These are phyloP conservation scores for Palythoa caribaeorum DNA, from an alignment of 92 coral and sea anemone genomes.

Conservation along the genomic window DNA sequence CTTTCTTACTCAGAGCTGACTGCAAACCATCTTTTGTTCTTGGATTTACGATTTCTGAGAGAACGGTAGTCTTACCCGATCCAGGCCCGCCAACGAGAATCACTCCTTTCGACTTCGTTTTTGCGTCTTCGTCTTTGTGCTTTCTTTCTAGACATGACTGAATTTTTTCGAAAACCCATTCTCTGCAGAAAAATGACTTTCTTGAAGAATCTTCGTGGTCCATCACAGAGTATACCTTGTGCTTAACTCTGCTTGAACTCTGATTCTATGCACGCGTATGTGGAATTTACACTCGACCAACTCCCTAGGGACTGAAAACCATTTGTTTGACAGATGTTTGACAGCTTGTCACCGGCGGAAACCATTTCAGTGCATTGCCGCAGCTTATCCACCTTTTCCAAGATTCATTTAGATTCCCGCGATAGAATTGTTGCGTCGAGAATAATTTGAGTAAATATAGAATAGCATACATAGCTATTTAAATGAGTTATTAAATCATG, in stretches of 20 bases:
- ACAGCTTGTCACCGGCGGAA: slow-evolving; percentile 62
- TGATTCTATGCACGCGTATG: slow-evolving; percentile 24
- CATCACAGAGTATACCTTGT: slow-evolving; percentile 45
- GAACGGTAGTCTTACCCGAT: slow-evolving; percentile 92
- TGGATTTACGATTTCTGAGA: slow-evolving; percentile 84
- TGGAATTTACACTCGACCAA: slow-evolving; percentile 43
- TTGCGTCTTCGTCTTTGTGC: slow-evolving; percentile 79
- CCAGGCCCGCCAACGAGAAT: slow-evolving; percentile 97
- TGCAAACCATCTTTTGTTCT: slow-evolving; percentile 76
- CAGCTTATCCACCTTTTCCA: slow-evolving; percentile 4
- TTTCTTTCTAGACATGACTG: slow-evolving; percentile 82
- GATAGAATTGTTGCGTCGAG: background rate
- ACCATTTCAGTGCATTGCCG: slow-evolving; percentile 42
- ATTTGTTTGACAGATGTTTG: slow-evolving; percentile 63
- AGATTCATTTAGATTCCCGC: slow-evolving; percentile 1
- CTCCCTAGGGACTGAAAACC: slow-evolving; percentile 70
- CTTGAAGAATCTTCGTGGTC: slow-evolving; percentile 54
- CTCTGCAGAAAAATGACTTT: slow-evolving; percentile 91
- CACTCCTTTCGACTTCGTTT: slow-evolving; percentile 81
- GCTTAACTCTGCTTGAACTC: background rate
- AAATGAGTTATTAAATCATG: background rate
- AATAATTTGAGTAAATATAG: background rate
- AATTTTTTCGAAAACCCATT: slow-evolving; percentile 97
- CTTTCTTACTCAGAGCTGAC: slow-evolving; percentile 76
- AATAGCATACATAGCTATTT: background rate